Evolutionary conservation across 2,113 vertebrate species (phyloP), one percentile per base, ranked within the genome.

Genomic region (Platycercus adscitus): DNA sequence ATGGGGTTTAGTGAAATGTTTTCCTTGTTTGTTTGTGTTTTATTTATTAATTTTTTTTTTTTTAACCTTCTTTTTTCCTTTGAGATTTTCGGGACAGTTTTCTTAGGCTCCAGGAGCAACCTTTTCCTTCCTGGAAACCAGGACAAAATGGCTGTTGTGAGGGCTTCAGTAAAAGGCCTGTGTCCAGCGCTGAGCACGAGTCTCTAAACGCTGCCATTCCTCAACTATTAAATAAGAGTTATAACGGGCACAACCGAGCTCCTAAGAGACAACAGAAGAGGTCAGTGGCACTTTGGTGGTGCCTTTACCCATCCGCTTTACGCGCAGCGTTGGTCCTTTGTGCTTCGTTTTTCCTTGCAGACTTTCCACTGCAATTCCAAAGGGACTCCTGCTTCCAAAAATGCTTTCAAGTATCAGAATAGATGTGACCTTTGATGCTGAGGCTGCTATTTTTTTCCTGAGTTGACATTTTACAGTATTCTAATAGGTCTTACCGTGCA

Each of bases 91-190:
- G 84, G 86, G 86, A 69, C 35, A 11, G 91, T 90, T 94, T 95
- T 93, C 89, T 94, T 83, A 89, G 70, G 83, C 79, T 93, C 69
- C 90, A 65, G 86, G 47, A 96, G 69, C 29, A 75, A 92, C 65
- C 12, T 96, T 96, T 94, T 96, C 89, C 93, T 93, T 96, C 93
- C 96, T 91, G 92, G 86, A 95, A 86, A 81, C 90, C 64, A 17
- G 88, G 88, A 97, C 88, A 94, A 68, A 93, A 92, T 83, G 77
- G 61, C n/a, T 89, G 69, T 56, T 97, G 69, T 88, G 95, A 95
- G 83, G 16, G 44, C 77, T 41, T 61, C 75, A 63, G 81, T 61
- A 13, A 72, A 61, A 92, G 37, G 70, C 29, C 56, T 82, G 87
- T 91, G 81, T 84, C 94, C 91, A 82, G 64, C 6, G 1, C 64